Evolutionary conservation across 2,888 invertebrate genomes (phyloP).

Genomic region (Pyrgus malvae): DNA sequence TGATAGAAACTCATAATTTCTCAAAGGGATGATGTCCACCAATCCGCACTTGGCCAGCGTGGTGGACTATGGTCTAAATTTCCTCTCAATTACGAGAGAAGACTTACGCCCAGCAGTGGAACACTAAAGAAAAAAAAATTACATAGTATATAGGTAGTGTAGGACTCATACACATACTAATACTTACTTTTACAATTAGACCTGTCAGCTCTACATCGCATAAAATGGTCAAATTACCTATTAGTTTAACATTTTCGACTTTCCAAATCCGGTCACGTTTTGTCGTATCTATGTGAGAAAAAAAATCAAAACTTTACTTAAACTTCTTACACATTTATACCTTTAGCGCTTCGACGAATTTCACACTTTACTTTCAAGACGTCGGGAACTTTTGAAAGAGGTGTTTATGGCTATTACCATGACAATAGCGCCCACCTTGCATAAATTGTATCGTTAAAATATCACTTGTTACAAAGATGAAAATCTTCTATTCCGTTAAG

Average conservation of each 20-base stretch:
- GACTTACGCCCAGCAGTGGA: too few species aligned
- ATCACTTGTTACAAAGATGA: neutral
- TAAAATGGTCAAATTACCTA: too few species aligned
- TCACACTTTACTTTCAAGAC: constrained; percentile 14
- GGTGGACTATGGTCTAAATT: too few species aligned
- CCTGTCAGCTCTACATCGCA: neutral
- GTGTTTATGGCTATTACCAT: constrained; percentile 26
- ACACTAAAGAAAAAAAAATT: too few species aligned
- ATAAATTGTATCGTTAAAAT: neutral
- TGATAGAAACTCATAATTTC: too few species aligned
- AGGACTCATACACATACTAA: too few species aligned
- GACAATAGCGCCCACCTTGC: constrained; percentile 13
- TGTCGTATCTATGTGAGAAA: neutral
- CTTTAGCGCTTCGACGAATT: constrained; percentile 18
- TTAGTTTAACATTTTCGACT: neutral
- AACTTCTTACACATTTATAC: constrained; percentile 19
- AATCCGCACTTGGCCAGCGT: too few species aligned
- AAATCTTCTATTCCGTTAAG: neutral
- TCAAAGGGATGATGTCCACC: too few species aligned
- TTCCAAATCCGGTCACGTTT: constrained; percentile 8
- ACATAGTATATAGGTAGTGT: too few species aligned
- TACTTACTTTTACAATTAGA: neutral
- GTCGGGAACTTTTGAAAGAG: constrained; percentile 21
- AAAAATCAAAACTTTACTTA: neutral
- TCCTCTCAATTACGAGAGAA: too few species aligned